Conservation (phyloP, 2,888 invertebrate genomes). For the Athalia cordata region DNA sequence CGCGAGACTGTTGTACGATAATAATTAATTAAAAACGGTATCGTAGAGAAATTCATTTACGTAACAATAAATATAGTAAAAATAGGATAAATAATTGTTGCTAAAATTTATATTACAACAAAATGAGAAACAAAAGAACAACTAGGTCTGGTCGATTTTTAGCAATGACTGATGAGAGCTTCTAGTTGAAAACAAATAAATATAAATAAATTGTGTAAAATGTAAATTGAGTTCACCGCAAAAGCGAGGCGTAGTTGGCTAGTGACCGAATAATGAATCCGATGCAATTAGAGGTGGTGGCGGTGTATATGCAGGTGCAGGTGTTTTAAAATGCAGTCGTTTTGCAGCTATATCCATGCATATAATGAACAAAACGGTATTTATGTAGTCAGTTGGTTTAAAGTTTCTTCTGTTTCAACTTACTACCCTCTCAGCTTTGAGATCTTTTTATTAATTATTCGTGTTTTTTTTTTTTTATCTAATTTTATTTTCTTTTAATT, state of each 20-base stretch:
- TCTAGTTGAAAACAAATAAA: neutral
- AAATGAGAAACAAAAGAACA: too few relatives aligned
- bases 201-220: constrained; percentile 24
- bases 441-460: neutral
- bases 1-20: too few relatives aligned
- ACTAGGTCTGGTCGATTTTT: too few relatives aligned
- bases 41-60: too few relatives aligned
- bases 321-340: neutral
- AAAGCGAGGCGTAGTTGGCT: neutral
- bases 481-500: neutral
- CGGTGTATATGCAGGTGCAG: constrained; percentile 15
- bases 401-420: neutral
- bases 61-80: too few relatives aligned
- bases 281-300: constrained; percentile 37
- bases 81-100: too few relatives aligned
- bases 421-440: neutral
- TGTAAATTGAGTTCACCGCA: constrained; percentile 28
- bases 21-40: too few relatives aligned
- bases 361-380: neutral
- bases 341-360: neutral
- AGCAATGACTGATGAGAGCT: neutral
- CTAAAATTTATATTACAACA: too few relatives aligned
- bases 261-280: constrained; percentile 22
- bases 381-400: neutral
- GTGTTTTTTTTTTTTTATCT: too few relatives aligned